A percentile compares a stretch with the other conserved stretches of the same genome.
These are phyloP conservation scores for Calcarius lapponicus DNA, from an alignment of 2,797 vertebrate species.

Conservation along the genomic window DNA sequence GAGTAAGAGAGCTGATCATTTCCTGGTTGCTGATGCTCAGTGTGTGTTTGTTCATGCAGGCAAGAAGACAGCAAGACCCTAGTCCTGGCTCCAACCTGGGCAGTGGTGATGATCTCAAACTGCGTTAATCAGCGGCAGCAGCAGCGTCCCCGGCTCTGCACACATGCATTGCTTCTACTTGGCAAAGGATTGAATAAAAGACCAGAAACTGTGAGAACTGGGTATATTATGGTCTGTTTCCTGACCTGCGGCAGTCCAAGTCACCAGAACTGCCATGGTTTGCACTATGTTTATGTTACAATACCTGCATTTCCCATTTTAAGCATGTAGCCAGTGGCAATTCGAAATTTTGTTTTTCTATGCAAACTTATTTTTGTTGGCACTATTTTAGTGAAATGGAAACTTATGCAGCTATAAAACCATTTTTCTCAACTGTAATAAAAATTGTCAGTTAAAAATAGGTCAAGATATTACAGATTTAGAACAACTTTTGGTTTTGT, in stretches of 20 bases:
- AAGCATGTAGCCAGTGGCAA: conserved; percentile 85
- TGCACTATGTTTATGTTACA: conserved; percentile 89
- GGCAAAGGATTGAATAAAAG: conserved; percentile 76
- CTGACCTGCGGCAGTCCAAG: conserved; percentile 72
- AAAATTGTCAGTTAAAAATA: conserved; percentile 76
- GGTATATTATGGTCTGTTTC: conserved; percentile 72
- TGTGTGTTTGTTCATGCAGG: conserved; percentile 75
- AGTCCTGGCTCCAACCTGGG: conserved; percentile 93
- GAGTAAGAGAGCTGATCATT: not conserved
- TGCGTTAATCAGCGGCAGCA: conserved; percentile 81
- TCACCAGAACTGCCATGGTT: conserved; percentile 82
- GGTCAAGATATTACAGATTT: conserved; percentile 72
- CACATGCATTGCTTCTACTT: conserved; percentile 70
- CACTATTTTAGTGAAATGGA: conserved; percentile 85
- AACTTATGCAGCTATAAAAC: conserved; percentile 74
- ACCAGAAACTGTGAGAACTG: conserved; percentile 90
- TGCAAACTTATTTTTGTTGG: conserved; percentile 84
- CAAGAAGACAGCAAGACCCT: conserved; percentile 98
- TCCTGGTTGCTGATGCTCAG: not conserved
- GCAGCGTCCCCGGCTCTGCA: conserved; percentile 26
- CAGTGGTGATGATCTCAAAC: conserved; percentile 92
- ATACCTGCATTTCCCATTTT: conserved; percentile 81
- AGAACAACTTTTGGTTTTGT: not conserved
- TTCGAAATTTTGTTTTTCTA: conserved; percentile 78
- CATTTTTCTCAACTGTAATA: conserved; percentile 71